Conservation (phyloP, 2,113 vertebrate species). For the Erinaceus europaeus region DNA sequence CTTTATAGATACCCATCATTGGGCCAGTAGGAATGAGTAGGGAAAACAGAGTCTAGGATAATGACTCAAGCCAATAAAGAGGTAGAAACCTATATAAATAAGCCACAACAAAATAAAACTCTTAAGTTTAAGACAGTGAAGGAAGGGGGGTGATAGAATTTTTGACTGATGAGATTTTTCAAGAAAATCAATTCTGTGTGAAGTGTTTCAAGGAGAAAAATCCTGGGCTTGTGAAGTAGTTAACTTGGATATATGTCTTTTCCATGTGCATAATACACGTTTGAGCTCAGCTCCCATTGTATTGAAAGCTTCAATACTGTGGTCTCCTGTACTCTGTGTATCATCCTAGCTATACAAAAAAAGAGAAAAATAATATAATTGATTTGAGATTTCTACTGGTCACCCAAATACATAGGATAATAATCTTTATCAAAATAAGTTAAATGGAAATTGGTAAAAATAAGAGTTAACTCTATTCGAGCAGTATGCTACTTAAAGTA, state of each 20-base stretch:
- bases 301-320: too few species aligned
- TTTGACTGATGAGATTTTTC: background rate
- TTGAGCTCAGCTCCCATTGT: too few species aligned
- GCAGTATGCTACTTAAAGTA: background rate
- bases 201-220: too few species aligned
- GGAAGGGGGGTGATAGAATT: background rate
- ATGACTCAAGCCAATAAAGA: background rate
- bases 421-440: conserved; percentile 22
- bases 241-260: too few species aligned
- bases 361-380: background rate
- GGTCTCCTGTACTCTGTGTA: too few species aligned
- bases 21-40: background rate
- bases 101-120: background rate
- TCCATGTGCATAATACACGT: too few species aligned
- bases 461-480: background rate
- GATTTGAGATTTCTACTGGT: background rate
- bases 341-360: too few species aligned
- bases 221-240: too few species aligned
- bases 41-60: background rate
- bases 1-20: background rate
- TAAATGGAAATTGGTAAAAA: background rate
- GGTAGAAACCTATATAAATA: background rate
- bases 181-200: background rate
- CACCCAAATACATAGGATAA: background rate
- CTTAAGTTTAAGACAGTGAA: background rate